These are phyloP conservation scores for Drosophila aff. DNA, from an alignment of 1,140 invertebrate genomes.

Conservation along the genomic window DNA sequence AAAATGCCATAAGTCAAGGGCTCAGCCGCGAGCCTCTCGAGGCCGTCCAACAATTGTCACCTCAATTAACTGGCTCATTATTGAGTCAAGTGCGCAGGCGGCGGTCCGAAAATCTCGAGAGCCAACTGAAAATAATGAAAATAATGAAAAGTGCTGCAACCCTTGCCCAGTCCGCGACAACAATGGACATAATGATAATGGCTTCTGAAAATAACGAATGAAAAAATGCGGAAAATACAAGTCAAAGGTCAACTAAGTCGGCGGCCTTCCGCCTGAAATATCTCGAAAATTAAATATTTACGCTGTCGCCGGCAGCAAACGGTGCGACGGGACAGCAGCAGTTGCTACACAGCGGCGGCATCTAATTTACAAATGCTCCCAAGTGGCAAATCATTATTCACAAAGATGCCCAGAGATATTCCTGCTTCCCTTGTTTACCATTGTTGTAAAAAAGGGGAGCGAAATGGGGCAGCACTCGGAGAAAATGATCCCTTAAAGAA, in stretches of 20 bases:
- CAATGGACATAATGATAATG: constrained; percentile 61
- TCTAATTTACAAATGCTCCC: constrained; percentile 82
- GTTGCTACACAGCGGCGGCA: constrained; percentile 48
- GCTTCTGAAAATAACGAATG: constrained; percentile 42
- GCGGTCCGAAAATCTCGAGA: constrained; percentile 28
- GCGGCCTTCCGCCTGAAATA: constrained; percentile 69
- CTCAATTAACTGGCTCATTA: constrained; percentile 81
- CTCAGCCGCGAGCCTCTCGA: constrained; percentile 30
- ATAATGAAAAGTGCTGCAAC: constrained; percentile 37
- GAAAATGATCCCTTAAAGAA: neutral
- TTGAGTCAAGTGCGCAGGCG: constrained; percentile 62
- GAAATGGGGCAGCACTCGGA: constrained; percentile 15
- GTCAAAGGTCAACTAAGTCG: constrained; percentile 67
- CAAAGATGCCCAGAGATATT: constrained; percentile 61
- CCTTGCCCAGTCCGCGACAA: constrained; percentile 25
- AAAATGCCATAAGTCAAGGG: constrained; percentile 72
- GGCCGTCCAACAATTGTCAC: constrained; percentile 68
- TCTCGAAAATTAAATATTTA: constrained; percentile 80
- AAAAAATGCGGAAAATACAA: constrained; percentile 40
- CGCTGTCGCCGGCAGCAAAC: constrained; percentile 57
- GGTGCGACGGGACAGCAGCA: constrained; percentile 27
- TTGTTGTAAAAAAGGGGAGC: constrained; percentile 51
- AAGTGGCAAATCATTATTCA: constrained; percentile 83
- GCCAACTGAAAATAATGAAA: constrained; percentile 51
- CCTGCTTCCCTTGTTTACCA: constrained; percentile 53